Conservation (phyloP, 2,113 vertebrate species). For the Prunella himalayana region DNA sequence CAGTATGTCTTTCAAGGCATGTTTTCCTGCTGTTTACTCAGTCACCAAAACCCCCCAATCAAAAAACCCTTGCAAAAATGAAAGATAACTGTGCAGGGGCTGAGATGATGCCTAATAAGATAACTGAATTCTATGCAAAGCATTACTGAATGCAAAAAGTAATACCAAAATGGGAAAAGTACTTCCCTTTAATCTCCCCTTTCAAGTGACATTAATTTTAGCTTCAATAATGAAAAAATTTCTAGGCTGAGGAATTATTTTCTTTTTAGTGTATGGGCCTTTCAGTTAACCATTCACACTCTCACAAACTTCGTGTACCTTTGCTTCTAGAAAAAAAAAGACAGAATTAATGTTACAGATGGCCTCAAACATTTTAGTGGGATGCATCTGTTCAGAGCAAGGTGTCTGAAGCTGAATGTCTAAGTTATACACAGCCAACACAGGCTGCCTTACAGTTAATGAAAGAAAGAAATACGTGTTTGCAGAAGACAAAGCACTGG, state of each 20-base stretch:
- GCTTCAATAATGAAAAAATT: neutral
- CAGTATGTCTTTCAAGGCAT: neutral
- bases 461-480: neutral
- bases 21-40: neutral
- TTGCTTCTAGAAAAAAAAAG: neutral
- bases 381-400: neutral
- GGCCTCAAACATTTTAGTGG: neutral
- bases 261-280: neutral
- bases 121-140: neutral
- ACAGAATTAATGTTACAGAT: neutral
- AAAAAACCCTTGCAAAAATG: neutral
- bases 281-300: neutral
- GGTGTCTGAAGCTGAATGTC: neutral
- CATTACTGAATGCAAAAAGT: neutral
- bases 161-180: neutral
- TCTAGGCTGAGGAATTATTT: neutral
- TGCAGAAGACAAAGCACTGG: neutral
- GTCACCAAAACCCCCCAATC: neutral
- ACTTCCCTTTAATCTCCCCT: neutral
- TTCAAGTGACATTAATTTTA: slow-evolving; percentile 46
- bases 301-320: neutral
- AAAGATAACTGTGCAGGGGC: neutral
- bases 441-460: neutral
- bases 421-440: neutral
- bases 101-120: slow-evolving; percentile 18